Evolutionary conservation across 2,888 invertebrate species (phyloP).

Genomic region (Emmelina monodactyla): DNA sequence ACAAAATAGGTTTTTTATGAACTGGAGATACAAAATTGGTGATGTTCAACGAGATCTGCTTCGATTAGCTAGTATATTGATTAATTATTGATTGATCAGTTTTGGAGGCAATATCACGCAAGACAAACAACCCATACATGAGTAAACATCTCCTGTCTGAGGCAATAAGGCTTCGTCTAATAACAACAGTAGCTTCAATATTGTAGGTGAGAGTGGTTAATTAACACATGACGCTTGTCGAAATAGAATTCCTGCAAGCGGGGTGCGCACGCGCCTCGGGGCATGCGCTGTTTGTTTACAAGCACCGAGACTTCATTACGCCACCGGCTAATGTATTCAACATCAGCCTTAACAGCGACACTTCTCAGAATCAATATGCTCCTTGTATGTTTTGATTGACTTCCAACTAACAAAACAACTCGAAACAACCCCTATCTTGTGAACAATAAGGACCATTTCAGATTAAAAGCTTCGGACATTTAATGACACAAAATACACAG

Average conservation of each 20-base stretch:
- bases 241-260: conserved; percentile 63
- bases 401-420: conserved; percentile 30
- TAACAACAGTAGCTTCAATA: conserved; percentile 63
- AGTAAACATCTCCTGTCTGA: too few species aligned
- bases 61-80: too few species aligned
- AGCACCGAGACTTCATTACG: conserved; percentile 66
- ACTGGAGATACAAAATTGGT: too few species aligned
- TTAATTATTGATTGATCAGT: too few species aligned
- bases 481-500: conserved; percentile 63
- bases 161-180: conserved; percentile 59
- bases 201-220: conserved; percentile 62
- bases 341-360: conserved; percentile 67
- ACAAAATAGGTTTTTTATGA: too few species aligned
- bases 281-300: conserved; percentile 57
- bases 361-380: conserved; percentile 68
- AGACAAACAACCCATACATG: too few species aligned
- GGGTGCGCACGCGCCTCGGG: conserved; percentile 52
- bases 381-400: conserved; percentile 67
- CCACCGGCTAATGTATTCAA: conserved; percentile 66
- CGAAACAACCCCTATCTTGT: conserved; percentile 33
- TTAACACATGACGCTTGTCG: conserved; percentile 64
- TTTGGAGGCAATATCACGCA: too few species aligned
- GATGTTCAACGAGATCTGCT: too few species aligned
- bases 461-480: conserved; percentile 27
- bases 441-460: conserved; percentile 42